Evolutionary conservation across 2,797 vertebrate genomes (phyloP), one percentile per base, ranked within the genome.

Genomic region (Catostomus latipinnis): DNA sequence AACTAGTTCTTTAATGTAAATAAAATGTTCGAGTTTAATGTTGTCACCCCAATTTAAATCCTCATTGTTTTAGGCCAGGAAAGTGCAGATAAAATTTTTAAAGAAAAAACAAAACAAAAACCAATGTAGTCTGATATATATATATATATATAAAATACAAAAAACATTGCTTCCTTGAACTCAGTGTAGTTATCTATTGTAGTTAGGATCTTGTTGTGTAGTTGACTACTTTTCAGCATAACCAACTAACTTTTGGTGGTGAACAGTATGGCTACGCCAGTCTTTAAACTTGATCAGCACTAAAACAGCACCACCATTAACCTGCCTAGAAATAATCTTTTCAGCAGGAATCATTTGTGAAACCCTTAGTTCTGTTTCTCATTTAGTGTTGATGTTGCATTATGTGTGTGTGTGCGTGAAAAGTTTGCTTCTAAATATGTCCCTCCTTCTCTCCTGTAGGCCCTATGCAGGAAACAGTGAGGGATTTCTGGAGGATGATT

Each of bases 401-500:
- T 74, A 60, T 71, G 48, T 49, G 34, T 45, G 13, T 83, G 67
- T 74, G 58, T 82, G 81, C 68, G 48, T 34, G 34, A 34, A 80
- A 74, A 54, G 22, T 80, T 76, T 80, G 46, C 72, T 71, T 22
- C 53, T 69, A 52, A 81, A 80, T 65, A 8, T 82, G 69, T 82
- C 73, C 58, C n/a, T 78, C 16, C 72, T 82, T 5, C 57, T 60
- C 66, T 74, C 61, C 62, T 49, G 82, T 86, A 99, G 97, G 97
- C 77, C 97, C 97, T 0, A 98, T 99, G 97, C 97, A 98, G 85
- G 97, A 99, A 91, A 99, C 97, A 0, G 97, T 99, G 79, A 96
- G 97, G 89, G 97, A 99, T 92, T 99, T 99, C 88, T 99, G 97
- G 97, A 96, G 97, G 88, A 98, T 99, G 97, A 96, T 98, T 84